A percentile compares a stretch with the other conserved stretches of the same genome.
These are phyloP conservation scores for Neosilurus mollespiculum DNA, from an alignment of 2,797 vertebrate genomes.

Conservation along the genomic window DNA sequence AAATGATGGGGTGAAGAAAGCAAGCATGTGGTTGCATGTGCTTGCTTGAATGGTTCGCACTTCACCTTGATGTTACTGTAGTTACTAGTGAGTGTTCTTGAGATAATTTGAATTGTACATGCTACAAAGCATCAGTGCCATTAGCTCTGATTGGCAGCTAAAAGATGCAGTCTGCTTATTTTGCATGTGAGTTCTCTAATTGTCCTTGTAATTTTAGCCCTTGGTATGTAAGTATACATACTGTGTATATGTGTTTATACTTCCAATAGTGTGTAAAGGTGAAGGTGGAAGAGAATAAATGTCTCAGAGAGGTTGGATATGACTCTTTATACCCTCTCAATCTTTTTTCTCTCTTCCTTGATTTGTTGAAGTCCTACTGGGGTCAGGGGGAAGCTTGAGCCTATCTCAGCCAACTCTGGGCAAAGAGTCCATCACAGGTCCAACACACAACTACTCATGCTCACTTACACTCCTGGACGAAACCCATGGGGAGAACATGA, in stretches of 20 bases:
- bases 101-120: constrained; percentile 12
- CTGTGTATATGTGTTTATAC: neutral
- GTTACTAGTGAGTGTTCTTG: neutral
- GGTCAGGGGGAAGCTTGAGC: no score
- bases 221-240: neutral
- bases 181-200: constrained; percentile 36
- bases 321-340: neutral
- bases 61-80: constrained; percentile 1
- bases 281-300: neutral
- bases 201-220: constrained; percentile 22
- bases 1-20: neutral
- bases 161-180: constrained; percentile 33
- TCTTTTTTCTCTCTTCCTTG: neutral
- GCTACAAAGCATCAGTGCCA: neutral
- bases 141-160: constrained; percentile 24
- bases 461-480: constrained; percentile 13
- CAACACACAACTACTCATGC: neutral
- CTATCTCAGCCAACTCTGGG: no score
- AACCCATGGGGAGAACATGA: no score
- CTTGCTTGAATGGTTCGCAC: neutral
- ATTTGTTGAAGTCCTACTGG: no score
- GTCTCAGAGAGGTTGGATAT: neutral
- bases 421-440: no score
- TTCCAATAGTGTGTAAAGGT: neutral
- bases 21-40: neutral